These are phyloP conservation scores for Drosophila nannoptera DNA, from an alignment of 1,140 invertebrate species.

Conservation along the genomic window DNA sequence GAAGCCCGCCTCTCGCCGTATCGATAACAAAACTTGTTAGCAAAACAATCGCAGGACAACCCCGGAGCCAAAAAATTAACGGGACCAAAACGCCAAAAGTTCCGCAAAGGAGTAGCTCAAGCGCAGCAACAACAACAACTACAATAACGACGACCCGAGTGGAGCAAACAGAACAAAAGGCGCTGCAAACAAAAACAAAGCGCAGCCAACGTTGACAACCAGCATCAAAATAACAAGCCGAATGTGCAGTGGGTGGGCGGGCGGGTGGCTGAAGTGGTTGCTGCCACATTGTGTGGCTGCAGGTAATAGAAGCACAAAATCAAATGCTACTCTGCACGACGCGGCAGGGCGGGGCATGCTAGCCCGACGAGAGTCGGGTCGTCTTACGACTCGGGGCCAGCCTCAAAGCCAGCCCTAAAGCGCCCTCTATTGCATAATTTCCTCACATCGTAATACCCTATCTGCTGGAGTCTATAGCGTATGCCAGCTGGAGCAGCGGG, in stretches of 20 bases:
- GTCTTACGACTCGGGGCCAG: no score
- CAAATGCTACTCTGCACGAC: conserved; percentile 7
- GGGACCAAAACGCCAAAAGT: conserved; percentile 53
- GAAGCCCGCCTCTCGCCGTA: conserved; percentile 23
- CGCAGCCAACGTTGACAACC: conserved; percentile 60
- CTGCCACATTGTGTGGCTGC: background rate
- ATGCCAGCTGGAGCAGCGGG: conserved; percentile 1
- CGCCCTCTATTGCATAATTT: background rate
- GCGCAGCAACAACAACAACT: background rate
- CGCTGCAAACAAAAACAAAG: conserved; percentile 34
- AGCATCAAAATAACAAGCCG: conserved; percentile 64
- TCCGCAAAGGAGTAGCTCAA: conserved; percentile 13
- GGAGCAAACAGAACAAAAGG: conserved; percentile 6
- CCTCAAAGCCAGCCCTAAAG: no score
- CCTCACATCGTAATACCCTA: background rate
- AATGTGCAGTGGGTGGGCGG: background rate
- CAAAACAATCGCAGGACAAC: conserved; percentile 29
- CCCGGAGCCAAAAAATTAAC: conserved; percentile 62
- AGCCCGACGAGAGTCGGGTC: no score
- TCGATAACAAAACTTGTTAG: conserved; percentile 45
- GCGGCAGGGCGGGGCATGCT: background rate
- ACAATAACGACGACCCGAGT: background rate
- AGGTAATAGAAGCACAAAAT: conserved; percentile 28
- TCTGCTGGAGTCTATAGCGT: conserved; percentile 1
- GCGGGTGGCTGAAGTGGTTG: background rate